Conservation (phyloP, 35 echinoderm and acorn worm genomes). For the Ptychodera flava region DNA sequence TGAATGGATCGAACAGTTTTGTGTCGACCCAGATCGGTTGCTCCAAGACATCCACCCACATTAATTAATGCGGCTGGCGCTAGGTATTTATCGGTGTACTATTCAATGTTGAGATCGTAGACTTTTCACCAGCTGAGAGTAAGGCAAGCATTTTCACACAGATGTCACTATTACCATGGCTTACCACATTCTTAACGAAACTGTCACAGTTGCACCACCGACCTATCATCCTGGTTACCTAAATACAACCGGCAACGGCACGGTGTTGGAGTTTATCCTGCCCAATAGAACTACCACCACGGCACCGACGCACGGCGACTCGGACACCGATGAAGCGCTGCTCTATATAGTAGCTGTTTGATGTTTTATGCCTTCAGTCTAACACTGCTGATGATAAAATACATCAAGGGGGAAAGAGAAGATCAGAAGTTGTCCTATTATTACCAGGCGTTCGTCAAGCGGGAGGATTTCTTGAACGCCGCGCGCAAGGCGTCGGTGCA, state of each 20-base stretch:
- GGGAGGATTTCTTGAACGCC: neutral
- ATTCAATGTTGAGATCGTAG: too few relatives aligned
- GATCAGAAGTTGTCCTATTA: constrained; percentile 7
- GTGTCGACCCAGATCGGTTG: too few relatives aligned
- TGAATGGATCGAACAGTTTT: too few relatives aligned
- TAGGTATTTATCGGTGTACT: too few relatives aligned
- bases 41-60: too few relatives aligned
- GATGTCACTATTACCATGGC: too few relatives aligned
- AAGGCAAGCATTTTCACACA: too few relatives aligned
- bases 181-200: too few relatives aligned
- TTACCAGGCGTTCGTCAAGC: constrained; percentile 6
- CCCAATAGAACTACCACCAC: neutral
- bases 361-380: constrained; percentile 2
- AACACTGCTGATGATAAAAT: constrained; percentile 4
- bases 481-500: neutral
- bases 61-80: too few relatives aligned
- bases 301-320: neutral
- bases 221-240: too few relatives aligned
- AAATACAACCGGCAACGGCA: neutral
- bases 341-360: constrained; percentile 9
- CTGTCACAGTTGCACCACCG: too few relatives aligned
- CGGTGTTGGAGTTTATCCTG: neutral
- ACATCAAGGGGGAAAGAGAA: constrained; percentile 12
- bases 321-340: neutral
- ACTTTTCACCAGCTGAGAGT: too few relatives aligned